A percentile compares a stretch with the other conserved stretches of the same genome.
Conservation (phyloP, 2,888 invertebrate genomes). For the Petrophora chlorosata region DNA sequence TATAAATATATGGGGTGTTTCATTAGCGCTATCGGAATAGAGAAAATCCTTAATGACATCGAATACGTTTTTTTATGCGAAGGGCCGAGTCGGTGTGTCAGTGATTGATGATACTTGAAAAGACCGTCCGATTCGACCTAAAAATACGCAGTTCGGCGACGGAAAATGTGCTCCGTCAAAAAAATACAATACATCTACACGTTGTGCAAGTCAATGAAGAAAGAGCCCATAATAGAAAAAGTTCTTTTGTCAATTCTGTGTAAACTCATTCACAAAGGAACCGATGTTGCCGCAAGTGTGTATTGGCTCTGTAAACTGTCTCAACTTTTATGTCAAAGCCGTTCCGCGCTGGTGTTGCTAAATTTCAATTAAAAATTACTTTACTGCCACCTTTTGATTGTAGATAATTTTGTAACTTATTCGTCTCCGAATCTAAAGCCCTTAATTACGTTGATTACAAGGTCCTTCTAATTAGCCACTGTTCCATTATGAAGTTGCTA, state of each 20-base stretch:
- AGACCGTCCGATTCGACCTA: constrained; percentile 42
- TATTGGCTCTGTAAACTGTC: constrained; percentile 22
- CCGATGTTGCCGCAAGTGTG: constrained; percentile 26
- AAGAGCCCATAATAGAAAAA: constrained; percentile 42
- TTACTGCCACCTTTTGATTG: too few species aligned
- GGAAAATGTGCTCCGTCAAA: constrained; percentile 37
- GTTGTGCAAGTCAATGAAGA: constrained; percentile 43
- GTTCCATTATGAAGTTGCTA: constrained; percentile 15
- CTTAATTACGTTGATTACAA: constrained; percentile 20
- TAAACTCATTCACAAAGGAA: constrained; percentile 48
- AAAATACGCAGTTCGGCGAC: constrained; percentile 41
- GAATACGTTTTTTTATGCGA: constrained; percentile 56
- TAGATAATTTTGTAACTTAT: constrained; percentile 23
- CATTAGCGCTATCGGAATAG: constrained; percentile 42
- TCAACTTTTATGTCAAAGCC: constrained; percentile 11
- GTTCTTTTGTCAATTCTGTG: constrained; percentile 50
- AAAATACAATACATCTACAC: constrained; percentile 37
- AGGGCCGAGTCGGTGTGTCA: constrained; percentile 54
- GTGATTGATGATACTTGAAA: constrained; percentile 65
- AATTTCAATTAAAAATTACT: too few species aligned
- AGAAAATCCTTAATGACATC: constrained; percentile 57
- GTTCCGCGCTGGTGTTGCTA: too few species aligned
- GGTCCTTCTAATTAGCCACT: constrained; percentile 23
- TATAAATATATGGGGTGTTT: constrained; percentile 30
- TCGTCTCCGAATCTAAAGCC: constrained; percentile 17